These are phyloP conservation scores for Amiota communis DNA, from an alignment of 2,888 invertebrate genomes.

Conservation along the genomic window DNA sequence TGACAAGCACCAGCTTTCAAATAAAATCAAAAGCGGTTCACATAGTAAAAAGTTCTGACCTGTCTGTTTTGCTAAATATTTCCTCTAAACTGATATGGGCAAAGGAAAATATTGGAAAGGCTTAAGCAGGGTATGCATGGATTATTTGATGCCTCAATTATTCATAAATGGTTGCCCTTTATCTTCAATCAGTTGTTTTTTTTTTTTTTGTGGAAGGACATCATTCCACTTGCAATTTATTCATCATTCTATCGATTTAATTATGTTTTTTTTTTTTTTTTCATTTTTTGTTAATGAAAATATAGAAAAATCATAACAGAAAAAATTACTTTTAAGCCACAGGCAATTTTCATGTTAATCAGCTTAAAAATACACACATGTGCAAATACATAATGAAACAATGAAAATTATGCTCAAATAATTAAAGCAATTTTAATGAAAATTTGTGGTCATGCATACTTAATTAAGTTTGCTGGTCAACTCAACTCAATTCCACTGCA, in stretches of 20 bases:
- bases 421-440: constrained; percentile 55
- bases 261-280: too few relatives aligned
- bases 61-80: too few relatives aligned
- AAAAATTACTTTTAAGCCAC: constrained; percentile 41
- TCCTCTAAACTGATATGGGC: background rate
- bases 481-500: background rate
- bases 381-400: background rate
- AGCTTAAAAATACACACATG: constrained; percentile 44
- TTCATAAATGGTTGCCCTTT: constrained; percentile 3
- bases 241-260: too few relatives aligned
- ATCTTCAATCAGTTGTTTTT: background rate
- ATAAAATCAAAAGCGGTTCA: too few relatives aligned
- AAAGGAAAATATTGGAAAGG: background rate
- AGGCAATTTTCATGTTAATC: constrained; percentile 53
- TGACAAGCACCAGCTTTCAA: too few relatives aligned
- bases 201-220: too few relatives aligned
- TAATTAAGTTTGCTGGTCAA: constrained; percentile 52
- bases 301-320: background rate
- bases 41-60: too few relatives aligned
- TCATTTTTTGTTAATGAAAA: too few relatives aligned
- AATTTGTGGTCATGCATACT: constrained; percentile 62
- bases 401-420: constrained; percentile 21
- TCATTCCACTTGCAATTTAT: too few relatives aligned
- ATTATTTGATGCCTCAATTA: constrained; percentile 1
- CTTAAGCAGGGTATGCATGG: background rate